A percentile compares a stretch with the other conserved stretches of the same genome.
Evolutionary conservation across 2,113 vertebrate species (phyloP).

Genomic region (Zeus faber): DNA sequence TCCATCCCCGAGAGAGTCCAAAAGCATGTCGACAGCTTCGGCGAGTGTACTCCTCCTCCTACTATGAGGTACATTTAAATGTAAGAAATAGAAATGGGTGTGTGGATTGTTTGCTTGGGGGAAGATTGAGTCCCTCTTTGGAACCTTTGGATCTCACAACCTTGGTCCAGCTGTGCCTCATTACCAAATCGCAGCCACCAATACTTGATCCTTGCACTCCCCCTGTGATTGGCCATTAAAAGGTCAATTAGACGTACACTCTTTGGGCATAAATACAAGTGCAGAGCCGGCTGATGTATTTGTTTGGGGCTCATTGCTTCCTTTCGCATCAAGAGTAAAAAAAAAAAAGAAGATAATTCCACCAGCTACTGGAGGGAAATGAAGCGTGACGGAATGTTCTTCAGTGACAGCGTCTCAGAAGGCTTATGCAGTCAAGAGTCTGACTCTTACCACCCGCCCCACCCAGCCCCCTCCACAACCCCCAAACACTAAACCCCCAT

Average conservation of each 20-base stretch:
- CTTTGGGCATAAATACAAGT: conserved; percentile 30
- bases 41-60: too few species aligned
- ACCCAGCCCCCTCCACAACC: too few species aligned
- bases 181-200: conserved; percentile 41
- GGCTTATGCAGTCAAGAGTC: not conserved
- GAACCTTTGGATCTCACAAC: too few species aligned
- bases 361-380: not conserved
- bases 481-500: too few species aligned
- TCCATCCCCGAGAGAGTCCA: too few species aligned
- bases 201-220: conserved; percentile 8
- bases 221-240: conserved; percentile 39
- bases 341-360: conserved; percentile 6
- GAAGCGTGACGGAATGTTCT: not conserved
- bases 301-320: conserved; percentile 19
- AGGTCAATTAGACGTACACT: conserved; percentile 26
- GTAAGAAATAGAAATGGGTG: not conserved
- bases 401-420: not conserved
- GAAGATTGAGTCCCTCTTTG: too few species aligned
- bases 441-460: not conserved
- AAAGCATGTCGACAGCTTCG: too few species aligned
- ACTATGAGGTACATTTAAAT: too few species aligned
- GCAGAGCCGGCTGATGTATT: conserved; percentile 5
- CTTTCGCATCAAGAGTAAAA: conserved; percentile 2
- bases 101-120: conserved; percentile 10
- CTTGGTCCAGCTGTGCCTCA: conserved; percentile 13